Base-by-base conservation (phyloP, 2,797 vertebrate species). In the Channa striata region DNA sequence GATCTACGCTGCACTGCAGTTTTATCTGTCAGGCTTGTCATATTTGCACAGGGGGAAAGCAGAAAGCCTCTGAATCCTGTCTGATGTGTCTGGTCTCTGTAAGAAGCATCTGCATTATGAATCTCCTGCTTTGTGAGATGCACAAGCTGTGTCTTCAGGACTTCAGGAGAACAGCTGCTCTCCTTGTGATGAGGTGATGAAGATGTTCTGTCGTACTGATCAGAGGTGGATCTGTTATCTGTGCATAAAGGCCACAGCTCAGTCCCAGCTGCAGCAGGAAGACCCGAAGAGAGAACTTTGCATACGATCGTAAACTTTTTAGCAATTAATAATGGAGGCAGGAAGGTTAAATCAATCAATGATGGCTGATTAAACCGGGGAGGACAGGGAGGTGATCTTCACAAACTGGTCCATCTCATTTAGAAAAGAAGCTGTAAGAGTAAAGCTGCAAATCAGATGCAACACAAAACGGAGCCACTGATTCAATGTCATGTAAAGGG, bases 231-330 rank as follows among this genome's bases (percentile, higher is more conserved):
- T 40, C 39, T 40, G 39, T 40, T 40, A 40, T 42, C 2, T 42
- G 14, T 42, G 4, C 37, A 59, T 50, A 49, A 40, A 59, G 39
- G 16, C 47, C 14, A 21, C 6, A 52, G 48, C 34, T 56, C 49
- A 6, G 58, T 52, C 33, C 49, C 43, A 61, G 23, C 59, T 71
- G 50, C 50, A 71, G 43, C 36, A 62, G 68, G 49, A 47, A 39
- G 16, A 10, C 46, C 66, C 10, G 52, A 50, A 40, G 39, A 14
- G 13, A 14, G 12, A 40, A 11, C 36, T 37, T 11, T 9, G 13
- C 12, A 14, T 3, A 13, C 4, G 37, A 12, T 2, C 3, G 12
- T 11, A 39, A 13, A 12, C 1, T 4, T 13, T 14, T 13, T 11
- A 39, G 12, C 37, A 40, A 10, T 63, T 49, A 53, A 59, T 70